Conservation (phyloP, 2,113 vertebrate genomes). For the Perca flavescens region DNA sequence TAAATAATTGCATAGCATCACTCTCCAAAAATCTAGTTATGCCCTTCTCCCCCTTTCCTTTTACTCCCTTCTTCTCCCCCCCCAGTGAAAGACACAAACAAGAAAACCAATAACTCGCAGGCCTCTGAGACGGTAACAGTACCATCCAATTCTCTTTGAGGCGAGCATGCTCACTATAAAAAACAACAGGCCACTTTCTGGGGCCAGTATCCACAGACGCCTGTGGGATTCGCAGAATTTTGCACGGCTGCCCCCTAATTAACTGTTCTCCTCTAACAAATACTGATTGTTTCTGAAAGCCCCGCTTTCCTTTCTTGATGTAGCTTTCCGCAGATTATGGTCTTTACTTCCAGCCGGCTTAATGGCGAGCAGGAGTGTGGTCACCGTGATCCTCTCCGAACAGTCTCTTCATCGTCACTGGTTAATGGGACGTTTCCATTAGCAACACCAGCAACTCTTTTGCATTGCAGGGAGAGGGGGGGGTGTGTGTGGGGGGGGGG, state of each 20-base stretch:
- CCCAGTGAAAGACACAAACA: slow-evolving; percentile 44
- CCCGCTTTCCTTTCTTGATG: slow-evolving; percentile 41
- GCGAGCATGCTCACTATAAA: slow-evolving; percentile 23
- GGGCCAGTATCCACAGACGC: slow-evolving; percentile 14
- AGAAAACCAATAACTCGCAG: slow-evolving; percentile 55
- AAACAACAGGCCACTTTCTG: slow-evolving; percentile 22
- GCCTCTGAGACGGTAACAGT: slow-evolving; percentile 37
- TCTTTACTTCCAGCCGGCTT: slow-evolving; percentile 39
- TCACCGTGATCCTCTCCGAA: slow-evolving; percentile 62
- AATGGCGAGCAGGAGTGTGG: slow-evolving; percentile 61
- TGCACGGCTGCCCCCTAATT: slow-evolving; percentile 60
- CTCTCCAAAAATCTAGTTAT: slow-evolving; percentile 50
- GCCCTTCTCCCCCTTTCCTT: slow-evolving; percentile 17
- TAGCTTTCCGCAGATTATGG: slow-evolving; percentile 1
- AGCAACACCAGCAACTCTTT: slow-evolving; percentile 67
- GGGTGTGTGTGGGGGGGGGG: too few relatives aligned
- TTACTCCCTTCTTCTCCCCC: neutral
- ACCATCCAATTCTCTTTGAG: slow-evolving; percentile 44
- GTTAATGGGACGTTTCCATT: slow-evolving; percentile 79
- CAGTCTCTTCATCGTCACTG: slow-evolving; percentile 46
- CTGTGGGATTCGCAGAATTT: slow-evolving; percentile 20
- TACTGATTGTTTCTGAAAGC: slow-evolving; percentile 60
- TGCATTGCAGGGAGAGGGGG: neutral
- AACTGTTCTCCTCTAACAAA: slow-evolving; percentile 55
- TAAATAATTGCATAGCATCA: slow-evolving; percentile 59